Conservation (phyloP, 2,888 invertebrate genomes). For the Zhuqinia jingwanae region DNA sequence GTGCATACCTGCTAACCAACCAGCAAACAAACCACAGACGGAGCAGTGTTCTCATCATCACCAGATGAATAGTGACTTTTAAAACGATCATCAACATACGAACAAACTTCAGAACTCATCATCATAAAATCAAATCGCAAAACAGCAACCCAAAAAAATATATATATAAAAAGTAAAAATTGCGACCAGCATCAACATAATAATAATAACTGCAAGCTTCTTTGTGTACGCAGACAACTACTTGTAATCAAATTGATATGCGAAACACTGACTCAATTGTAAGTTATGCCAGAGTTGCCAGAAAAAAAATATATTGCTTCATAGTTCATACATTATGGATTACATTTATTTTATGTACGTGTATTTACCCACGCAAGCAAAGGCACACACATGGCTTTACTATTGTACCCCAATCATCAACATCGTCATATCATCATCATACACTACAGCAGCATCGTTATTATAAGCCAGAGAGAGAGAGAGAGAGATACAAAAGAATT, state of each 20-base stretch:
- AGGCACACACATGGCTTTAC: slow-evolving; percentile 33
- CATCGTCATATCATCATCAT: not conserved
- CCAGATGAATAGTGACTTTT: slow-evolving; percentile 7
- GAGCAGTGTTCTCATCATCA: no score
- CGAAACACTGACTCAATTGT: slow-evolving; percentile 46
- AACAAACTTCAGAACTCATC: not conserved
- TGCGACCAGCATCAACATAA: slow-evolving; percentile 48
- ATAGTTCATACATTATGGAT: not conserved
- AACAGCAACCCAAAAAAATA: slow-evolving; percentile 18
- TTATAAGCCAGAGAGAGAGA: not conserved
- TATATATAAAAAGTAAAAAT: no score
- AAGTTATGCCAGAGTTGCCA: slow-evolving; percentile 37
- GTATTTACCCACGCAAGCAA: slow-evolving; percentile 1
- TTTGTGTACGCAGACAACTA: slow-evolving; percentile 27
- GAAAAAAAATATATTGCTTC: slow-evolving; percentile 28
- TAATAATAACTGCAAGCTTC: slow-evolving; percentile 33
- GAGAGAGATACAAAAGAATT: not conserved
- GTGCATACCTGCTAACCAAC: slow-evolving; percentile 1
- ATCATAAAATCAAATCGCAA: slow-evolving; percentile 27
- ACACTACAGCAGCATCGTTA: not conserved
- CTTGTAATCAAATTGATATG: slow-evolving; percentile 52
- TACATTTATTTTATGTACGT: not conserved
- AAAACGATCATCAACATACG: not conserved
- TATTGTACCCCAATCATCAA: slow-evolving; percentile 28
- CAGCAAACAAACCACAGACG: no score